Conservation (phyloP, 2,888 invertebrate species). For the Drosophila conformis region DNA sequence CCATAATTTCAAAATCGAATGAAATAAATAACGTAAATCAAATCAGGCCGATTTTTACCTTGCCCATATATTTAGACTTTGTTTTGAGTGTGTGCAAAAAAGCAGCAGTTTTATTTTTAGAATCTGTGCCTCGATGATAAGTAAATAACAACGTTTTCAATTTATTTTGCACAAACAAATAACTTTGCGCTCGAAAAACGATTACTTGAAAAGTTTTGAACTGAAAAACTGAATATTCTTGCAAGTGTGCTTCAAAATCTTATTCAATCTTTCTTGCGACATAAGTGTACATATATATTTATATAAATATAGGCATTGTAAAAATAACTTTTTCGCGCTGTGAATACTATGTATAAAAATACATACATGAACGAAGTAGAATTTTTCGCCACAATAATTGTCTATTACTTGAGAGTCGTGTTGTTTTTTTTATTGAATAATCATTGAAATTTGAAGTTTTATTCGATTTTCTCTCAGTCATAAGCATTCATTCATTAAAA, state of each 20-base stretch:
- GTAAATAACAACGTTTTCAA: neutral
- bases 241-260: neutral
- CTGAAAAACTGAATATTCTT: constrained; percentile 5
- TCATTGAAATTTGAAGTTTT: neutral
- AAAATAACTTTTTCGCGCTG: constrained; percentile 37
- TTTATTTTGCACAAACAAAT: neutral
- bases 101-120: constrained; percentile 31
- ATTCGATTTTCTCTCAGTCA: neutral
- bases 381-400: neutral
- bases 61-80: neutral
- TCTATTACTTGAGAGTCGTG: neutral
- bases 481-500: constrained; percentile 14
- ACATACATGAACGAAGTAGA: neutral
- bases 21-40: neutral
- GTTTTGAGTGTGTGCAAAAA: neutral
- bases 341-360: neutral
- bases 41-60: neutral
- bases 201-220: neutral
- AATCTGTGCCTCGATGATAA: neutral
- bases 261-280: neutral
- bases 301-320: constrained; percentile 22
- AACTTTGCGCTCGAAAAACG: neutral
- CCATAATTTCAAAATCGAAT: neutral
- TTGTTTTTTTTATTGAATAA: neutral
- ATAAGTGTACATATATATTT: neutral